Evolutionary conservation across 2,888 invertebrate species (phyloP).

Genomic region (Sphaerophoria rueppellii): DNA sequence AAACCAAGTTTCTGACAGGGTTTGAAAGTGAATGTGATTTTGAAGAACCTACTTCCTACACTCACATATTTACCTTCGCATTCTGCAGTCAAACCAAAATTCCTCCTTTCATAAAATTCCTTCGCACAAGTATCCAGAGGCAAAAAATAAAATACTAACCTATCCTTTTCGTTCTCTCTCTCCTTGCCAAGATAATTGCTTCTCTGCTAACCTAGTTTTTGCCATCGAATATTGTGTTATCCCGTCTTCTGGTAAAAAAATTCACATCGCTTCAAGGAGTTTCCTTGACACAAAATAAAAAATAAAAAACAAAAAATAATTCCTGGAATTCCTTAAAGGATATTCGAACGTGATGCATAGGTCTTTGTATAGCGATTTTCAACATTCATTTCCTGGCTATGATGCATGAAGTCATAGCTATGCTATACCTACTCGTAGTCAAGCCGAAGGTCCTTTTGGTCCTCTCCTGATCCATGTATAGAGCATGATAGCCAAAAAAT

Average conservation of each 20-base stretch:
- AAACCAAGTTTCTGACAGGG: neutral
- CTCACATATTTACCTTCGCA: neutral
- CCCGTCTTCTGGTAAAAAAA: slow-evolving; percentile 43
- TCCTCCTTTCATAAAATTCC: slow-evolving; percentile 55
- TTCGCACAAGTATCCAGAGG: slow-evolving; percentile 48
- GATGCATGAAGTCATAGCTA: slow-evolving; percentile 36
- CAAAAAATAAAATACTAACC: neutral
- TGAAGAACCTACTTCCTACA: slow-evolving; percentile 12
- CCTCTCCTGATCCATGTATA: slow-evolving; percentile 23
- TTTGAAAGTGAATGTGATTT: slow-evolving; percentile 3
- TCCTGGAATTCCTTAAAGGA: slow-evolving; percentile 4
- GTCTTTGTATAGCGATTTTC: slow-evolving; percentile 41
- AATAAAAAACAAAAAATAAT: slow-evolving; percentile 18
- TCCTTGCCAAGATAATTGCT: slow-evolving; percentile 58
- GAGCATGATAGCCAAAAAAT: slow-evolving; percentile 42
- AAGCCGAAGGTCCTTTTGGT: slow-evolving; percentile 24
- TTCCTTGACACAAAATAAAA: neutral
- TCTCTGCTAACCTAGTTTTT: slow-evolving; percentile 63
- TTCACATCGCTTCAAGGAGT: slow-evolving; percentile 34
- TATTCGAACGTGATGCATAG: slow-evolving; percentile 14
- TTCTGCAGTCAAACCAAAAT: slow-evolving; percentile 39
- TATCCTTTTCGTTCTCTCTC: neutral
- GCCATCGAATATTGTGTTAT: slow-evolving; percentile 32
- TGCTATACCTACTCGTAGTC: neutral
- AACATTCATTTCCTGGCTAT: slow-evolving; percentile 58